Base-by-base conservation (phyloP, 1,140 invertebrate genomes). In the Xylocopa sonorina region DNA sequence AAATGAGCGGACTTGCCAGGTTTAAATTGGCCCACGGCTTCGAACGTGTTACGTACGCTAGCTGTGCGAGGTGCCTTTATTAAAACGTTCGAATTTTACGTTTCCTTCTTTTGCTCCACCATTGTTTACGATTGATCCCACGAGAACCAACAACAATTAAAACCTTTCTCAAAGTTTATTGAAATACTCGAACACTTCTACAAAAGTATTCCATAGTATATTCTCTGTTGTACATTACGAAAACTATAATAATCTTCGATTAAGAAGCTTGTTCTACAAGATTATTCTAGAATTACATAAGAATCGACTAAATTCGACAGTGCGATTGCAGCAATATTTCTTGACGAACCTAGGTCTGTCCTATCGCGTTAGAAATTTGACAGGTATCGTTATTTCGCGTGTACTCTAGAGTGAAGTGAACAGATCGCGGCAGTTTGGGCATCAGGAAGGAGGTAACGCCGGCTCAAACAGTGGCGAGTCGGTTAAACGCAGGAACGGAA, bases 401-500 rank as follows among this genome's bases (percentile, higher is more conserved):
- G 9, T 16, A 1, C 24, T 9, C 16, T 38, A 16, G 18, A 48
- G 32, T 50, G n/a, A 38, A 7, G 24, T 6, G 3, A 27, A 18
- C 24, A 43, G n/a, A n/a, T n/a, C n/a, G n/a, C n/a, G 9, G 51
- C 12, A 43, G 27, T 55, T 60, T 29, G 21, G 32, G 18, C 46
- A 60, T 16, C 34, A 48, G 67, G 55, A 71, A 78, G 46, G 46
- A 63, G 29, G 21, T 14, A 24, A 46, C n/a, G 4, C 0, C 27
- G 27, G 21, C 5, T 27, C 27, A 64, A 73, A 64, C 32, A 53
- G 51, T 18, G 24, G 34, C 16, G 41, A 7, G 50, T 29, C 16
- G 64, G 43, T 50, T 64, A 48, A 60, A 60, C 58, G 75, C 50
- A 55, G 24, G n/a, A n/a, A 41, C 51, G 41, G 58, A 73, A 64